These are phyloP conservation scores for Eupithecia subfuscata DNA, from an alignment of 2,888 invertebrate species.

Conservation along the genomic window DNA sequence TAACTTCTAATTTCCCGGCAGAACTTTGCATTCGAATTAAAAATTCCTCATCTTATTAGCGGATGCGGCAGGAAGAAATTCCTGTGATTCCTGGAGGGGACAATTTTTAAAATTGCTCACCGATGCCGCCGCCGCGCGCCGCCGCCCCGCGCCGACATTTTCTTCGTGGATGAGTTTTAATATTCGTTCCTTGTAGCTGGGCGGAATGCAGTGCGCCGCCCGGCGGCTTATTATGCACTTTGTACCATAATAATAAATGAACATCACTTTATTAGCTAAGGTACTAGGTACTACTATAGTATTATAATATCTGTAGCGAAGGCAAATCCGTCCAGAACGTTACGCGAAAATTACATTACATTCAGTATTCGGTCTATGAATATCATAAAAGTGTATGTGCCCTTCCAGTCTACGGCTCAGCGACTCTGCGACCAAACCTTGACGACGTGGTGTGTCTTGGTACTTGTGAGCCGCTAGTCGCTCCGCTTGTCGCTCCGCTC, in stretches of 20 bases:
- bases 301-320: no score
- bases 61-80: conserved; percentile 43
- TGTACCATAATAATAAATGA: neutral
- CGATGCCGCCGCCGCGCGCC: conserved; percentile 37
- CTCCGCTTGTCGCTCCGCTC: conserved; percentile 2
- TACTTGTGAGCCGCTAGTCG: no score
- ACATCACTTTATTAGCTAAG: neutral
- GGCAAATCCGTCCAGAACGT: neutral
- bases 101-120: conserved; percentile 53
- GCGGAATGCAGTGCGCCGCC: conserved; percentile 1
- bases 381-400: neutral
- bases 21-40: conserved; percentile 38
- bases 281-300: no score
- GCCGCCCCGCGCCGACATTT: conserved; percentile 44
- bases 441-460: no score
- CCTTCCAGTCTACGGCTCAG: neutral
- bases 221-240: neutral
- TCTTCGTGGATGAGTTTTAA: conserved; percentile 55
- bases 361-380: neutral
- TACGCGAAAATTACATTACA: neutral
- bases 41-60: conserved; percentile 43
- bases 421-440: neutral
- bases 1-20: conserved; percentile 21
- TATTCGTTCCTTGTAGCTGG: conserved; percentile 48
- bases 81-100: conserved; percentile 41